phyloP scores from a whole-genome alignment of 2,888 invertebrate genomes.

The Agriopis aurantiaria region DNA sequence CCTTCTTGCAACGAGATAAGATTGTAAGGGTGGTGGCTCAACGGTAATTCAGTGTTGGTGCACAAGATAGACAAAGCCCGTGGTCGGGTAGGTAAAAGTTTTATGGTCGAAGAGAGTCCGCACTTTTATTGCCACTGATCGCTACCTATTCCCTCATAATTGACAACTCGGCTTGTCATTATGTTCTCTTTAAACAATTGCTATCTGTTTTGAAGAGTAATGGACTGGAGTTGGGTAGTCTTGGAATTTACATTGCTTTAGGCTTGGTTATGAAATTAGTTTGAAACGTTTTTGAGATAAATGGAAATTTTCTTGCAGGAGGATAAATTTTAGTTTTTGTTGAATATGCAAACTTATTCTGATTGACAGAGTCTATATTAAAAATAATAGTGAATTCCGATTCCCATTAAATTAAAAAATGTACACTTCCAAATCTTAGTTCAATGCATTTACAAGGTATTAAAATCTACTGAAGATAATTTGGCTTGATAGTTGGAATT shows the following conservation, averaged over 20 bases:
- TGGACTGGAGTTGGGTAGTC: constrained; percentile 10
- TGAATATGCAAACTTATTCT: neutral
- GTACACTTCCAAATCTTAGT: neutral
- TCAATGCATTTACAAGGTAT: neutral
- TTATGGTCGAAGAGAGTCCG: constrained; percentile 81
- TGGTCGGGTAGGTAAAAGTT: constrained; percentile 80
- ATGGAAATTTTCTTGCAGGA: constrained; percentile 1
- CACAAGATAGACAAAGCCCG: constrained; percentile 70
- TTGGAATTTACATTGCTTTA: constrained; percentile 18
- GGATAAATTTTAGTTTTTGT: neutral
- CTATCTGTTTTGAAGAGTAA: constrained; percentile 50
- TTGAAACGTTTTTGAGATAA: constrained; percentile 12
- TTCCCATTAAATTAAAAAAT: too few species aligned
- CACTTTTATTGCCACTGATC: constrained; percentile 84
- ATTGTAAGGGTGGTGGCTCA: constrained; percentile 24
- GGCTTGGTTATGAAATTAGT: constrained; percentile 2
- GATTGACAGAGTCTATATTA: neutral
- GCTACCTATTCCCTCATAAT: constrained; percentile 85
- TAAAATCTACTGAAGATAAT: constrained; percentile 8
- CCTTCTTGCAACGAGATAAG: constrained; percentile 62
- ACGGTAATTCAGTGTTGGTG: constrained; percentile 51
- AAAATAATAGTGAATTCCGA: neutral
- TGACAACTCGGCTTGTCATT: constrained; percentile 83
- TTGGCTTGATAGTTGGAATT: constrained; percentile 1
- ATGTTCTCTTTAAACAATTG: constrained; percentile 79